phyloP scores from a whole-genome alignment of 2,797 vertebrate species.

The Etheostoma perlongum region DNA sequence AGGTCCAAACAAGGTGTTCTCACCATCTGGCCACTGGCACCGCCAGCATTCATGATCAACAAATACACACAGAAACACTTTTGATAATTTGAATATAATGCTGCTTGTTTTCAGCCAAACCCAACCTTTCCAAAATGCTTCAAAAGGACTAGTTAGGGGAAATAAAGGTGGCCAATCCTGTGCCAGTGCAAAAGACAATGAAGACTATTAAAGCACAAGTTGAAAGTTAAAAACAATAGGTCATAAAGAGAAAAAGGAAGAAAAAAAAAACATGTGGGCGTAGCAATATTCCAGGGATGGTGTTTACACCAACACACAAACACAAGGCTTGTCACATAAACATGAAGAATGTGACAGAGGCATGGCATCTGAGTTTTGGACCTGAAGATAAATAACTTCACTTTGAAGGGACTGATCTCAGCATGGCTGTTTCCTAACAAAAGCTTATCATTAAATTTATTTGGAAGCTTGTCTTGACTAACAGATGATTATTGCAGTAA shows the following conservation, averaged over 20 bases:
- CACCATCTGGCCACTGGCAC: constrained; percentile 19
- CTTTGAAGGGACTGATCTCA: constrained; percentile 29
- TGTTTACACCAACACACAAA: constrained; percentile 39
- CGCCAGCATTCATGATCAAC: constrained; percentile 28
- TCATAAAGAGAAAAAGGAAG: constrained; percentile 34
- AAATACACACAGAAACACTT: constrained; percentile 36
- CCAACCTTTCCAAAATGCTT: constrained; percentile 49
- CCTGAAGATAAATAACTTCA: constrained; percentile 27
- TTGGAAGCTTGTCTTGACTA: constrained; percentile 19
- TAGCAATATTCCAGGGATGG: constrained; percentile 9
- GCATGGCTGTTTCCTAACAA: constrained; percentile 5
- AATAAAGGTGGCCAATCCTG: constrained; percentile 44
- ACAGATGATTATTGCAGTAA: constrained; percentile 14
- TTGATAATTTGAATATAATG: constrained; percentile 26
- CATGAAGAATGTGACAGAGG: constrained; percentile 71
- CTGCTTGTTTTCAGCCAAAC: constrained; percentile 40
- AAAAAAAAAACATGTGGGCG: constrained; percentile 37
- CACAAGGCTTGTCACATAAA: constrained; percentile 62
- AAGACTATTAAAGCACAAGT: constrained; percentile 40
- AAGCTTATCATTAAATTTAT: constrained; percentile 7
- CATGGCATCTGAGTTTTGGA: constrained; percentile 41
- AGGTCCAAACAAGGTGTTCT: constrained; percentile 48
- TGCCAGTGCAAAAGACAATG: constrained; percentile 54
- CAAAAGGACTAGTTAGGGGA: constrained; percentile 11
- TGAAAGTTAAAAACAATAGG: constrained; percentile 50